These are phyloP conservation scores for Acholoe squamosa DNA, from an alignment of 2,888 invertebrate genomes.

Conservation along the genomic window DNA sequence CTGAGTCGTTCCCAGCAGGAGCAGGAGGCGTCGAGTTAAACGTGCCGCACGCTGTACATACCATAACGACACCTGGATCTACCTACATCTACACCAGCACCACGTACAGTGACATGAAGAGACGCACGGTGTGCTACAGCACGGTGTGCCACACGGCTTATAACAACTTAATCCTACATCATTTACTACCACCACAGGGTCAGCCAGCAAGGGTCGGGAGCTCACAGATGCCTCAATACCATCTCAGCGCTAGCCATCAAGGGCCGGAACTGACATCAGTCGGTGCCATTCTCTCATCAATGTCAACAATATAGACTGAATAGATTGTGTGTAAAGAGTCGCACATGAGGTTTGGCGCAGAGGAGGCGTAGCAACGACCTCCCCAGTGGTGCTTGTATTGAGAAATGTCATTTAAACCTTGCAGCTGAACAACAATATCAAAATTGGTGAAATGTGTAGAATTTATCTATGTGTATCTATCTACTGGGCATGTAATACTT, in stretches of 20 bases:
- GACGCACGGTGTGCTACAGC: neutral
- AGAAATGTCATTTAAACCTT: too few relatives aligned
- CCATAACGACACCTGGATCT: neutral
- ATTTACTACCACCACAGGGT: neutral
- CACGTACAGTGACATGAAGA: neutral
- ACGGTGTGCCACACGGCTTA: neutral
- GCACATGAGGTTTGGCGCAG: too few relatives aligned
- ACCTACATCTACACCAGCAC: neutral
- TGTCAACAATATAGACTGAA: too few relatives aligned
- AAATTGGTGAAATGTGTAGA: neutral
- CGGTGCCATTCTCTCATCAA: too few relatives aligned
- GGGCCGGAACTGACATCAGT: too few relatives aligned
- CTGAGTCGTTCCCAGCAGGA: conserved; percentile 74
- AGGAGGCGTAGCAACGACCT: too few relatives aligned
- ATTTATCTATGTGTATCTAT: conserved; percentile 26
- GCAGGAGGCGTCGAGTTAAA: conserved; percentile 55
- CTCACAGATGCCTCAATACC: neutral
- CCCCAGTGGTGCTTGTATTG: too few relatives aligned
- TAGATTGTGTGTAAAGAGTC: too few relatives aligned
- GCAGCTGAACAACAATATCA: neutral
- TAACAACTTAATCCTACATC: neutral
- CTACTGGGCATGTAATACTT: conserved; percentile 17
- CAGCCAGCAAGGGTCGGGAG: too few relatives aligned
- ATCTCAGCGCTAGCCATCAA: too few relatives aligned
- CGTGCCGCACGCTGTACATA: neutral